These are phyloP conservation scores for Mesochorus sp. DNA, from an alignment of 2,888 invertebrate species.

Conservation along the genomic window DNA sequence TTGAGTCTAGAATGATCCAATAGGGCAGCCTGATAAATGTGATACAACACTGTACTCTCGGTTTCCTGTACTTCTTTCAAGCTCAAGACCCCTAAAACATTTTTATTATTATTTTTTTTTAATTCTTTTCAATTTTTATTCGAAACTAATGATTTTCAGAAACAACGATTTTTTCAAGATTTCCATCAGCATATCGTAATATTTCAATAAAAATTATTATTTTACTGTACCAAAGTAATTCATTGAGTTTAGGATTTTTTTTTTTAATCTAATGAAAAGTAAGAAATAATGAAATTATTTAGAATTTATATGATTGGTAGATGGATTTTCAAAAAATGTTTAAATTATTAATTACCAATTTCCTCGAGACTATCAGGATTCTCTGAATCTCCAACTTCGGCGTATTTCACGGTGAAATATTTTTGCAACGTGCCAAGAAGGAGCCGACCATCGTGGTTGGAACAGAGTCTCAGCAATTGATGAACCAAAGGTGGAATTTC, in stretches of 20 bases:
- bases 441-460: constrained; percentile 80
- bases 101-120: neutral
- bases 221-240: too few relatives aligned
- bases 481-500: constrained; percentile 87
- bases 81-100: constrained; percentile 61
- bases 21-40: constrained; percentile 83
- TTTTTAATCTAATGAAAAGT: too few relatives aligned
- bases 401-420: constrained; percentile 83
- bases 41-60: constrained; percentile 86
- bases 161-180: too few relatives aligned
- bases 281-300: too few relatives aligned
- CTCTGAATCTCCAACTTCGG: constrained; percentile 50
- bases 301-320: neutral
- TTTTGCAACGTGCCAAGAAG: constrained; percentile 83
- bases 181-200: too few relatives aligned
- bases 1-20: constrained; percentile 81
- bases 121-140: neutral
- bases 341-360: constrained; percentile 67
- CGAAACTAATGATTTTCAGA: too few relatives aligned
- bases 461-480: constrained; percentile 86
- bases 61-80: constrained; percentile 83
- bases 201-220: too few relatives aligned
- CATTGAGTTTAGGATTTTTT: too few relatives aligned
- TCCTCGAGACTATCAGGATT: constrained; percentile 67
- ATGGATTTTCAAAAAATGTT: neutral